Base-by-base conservation (phyloP, 2,113 vertebrate genomes). In the Columba janthina region DNA sequence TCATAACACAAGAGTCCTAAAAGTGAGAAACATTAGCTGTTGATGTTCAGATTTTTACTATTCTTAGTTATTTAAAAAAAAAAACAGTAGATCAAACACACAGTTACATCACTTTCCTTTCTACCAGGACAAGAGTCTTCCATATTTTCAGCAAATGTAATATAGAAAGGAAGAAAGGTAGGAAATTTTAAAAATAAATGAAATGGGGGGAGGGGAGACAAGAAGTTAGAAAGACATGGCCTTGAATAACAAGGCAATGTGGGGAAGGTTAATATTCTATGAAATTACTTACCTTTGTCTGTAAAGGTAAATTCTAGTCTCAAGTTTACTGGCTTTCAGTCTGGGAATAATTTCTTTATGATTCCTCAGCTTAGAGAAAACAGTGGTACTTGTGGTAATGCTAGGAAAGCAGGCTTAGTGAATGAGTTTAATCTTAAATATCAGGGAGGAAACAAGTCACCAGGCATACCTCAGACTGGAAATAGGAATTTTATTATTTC, bases 281-380 rank as follows among this genome's bases (percentile, higher is more conserved):
- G 54, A 91, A 89, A 95, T 85, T 76, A 83, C 88, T 85, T 93
- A 94, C 82, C 67, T 90, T 85, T 91, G 76, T 34, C 40, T 94
- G 40, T 26, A 70, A 75, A 85, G 84, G 72, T 73, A 93, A 94
- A 83, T 82, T 85, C 58, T 79, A 69, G n/a, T n/a, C 36, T 88
- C 28, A 85, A 93, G 66, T 93, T 79, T 69, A 88, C 66, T 70
- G 38, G n/a, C 44, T 91, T 93, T 90, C 64, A 85, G 28, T 62
- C 46, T 83, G 29, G 48, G 32, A 80, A 62, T 79, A 91, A 82
- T 79, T 81, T 65, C 16, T 78, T 76, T 61, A 24, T 81, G 69
- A 18, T 90, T 72, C 36, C 32, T 84, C 60, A 88, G 3, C 38
- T 84, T 80, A 92, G 54, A 85, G 42, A 48, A 90, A 94, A 67